phyloP scores from a whole-genome alignment of 2,888 invertebrate genomes.

The Sinelater perroti region DNA sequence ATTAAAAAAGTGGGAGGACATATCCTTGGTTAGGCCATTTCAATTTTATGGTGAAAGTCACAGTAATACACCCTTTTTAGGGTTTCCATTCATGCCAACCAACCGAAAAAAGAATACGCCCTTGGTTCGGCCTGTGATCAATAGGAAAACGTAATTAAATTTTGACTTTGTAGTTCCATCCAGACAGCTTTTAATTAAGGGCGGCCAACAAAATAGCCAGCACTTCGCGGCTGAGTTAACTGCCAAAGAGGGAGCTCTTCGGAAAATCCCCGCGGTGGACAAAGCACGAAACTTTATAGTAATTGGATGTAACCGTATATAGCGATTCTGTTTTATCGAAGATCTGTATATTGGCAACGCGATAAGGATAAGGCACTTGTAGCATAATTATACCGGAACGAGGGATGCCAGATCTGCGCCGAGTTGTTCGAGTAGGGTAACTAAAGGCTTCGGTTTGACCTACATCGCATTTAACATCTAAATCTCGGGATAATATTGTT shows the following conservation, averaged over 20 bases:
- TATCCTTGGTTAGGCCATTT: no score
- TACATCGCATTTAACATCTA: constrained; percentile 27
- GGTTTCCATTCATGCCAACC: no score
- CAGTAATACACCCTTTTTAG: no score
- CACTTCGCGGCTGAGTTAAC: no score
- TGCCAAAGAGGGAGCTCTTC: neutral
- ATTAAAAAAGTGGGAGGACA: no score
- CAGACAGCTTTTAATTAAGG: no score
- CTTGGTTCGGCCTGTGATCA: no score
- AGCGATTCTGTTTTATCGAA: constrained; percentile 24
- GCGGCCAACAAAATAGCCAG: no score
- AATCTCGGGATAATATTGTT: constrained; percentile 21
- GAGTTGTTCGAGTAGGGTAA: constrained; percentile 20
- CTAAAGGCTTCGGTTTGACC: constrained; percentile 18
- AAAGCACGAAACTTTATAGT: constrained; percentile 20
- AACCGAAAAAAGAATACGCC: no score
- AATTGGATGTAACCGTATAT: constrained; percentile 10
- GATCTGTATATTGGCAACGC: constrained; percentile 30
- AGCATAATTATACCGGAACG: constrained; percentile 31
- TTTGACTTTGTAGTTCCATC: no score
- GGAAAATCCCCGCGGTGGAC: constrained; percentile 6
- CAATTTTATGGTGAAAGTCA: no score
- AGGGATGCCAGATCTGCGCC: constrained; percentile 21
- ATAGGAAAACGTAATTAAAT: no score
- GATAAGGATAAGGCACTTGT: constrained; percentile 26